phyloP scores from a whole-genome alignment of 23 tunicate genomes.

The Ascidia mentula region DNA sequence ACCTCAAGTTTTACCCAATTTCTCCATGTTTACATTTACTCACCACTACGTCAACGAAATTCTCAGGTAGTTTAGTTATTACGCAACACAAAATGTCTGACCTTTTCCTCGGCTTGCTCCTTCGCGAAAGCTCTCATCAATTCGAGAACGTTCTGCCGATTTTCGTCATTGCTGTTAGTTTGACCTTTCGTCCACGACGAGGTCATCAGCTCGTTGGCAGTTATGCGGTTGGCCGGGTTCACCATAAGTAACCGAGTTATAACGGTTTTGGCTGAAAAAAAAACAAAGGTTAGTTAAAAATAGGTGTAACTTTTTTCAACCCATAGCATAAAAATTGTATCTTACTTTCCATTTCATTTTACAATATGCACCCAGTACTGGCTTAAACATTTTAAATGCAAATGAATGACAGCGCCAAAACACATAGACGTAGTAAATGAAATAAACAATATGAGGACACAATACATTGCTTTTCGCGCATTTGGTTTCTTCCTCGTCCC shows the following conservation, averaged over 20 bases:
- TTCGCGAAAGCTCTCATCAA: conserved; percentile 83
- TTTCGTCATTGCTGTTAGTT: conserved; percentile 23
- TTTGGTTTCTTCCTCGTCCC: too few relatives aligned
- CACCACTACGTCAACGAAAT: background rate
- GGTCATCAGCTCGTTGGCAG: conserved; percentile 64
- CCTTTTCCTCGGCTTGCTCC: conserved; percentile 52
- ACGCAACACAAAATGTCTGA: too few relatives aligned
- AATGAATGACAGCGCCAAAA: too few relatives aligned
- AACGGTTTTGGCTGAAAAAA: conserved; percentile 55
- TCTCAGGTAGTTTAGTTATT: background rate
- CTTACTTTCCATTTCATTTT: too few relatives aligned
- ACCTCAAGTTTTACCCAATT: background rate
- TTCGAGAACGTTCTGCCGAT: conserved; percentile 72
- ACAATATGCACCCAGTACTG: too few relatives aligned
- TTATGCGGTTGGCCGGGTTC: conserved; percentile 83
- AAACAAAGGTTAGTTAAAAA: too few relatives aligned
- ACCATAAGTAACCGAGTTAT: conserved; percentile 49
- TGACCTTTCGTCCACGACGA: conserved; percentile 82
- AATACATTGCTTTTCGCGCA: too few relatives aligned
- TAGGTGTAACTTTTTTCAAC: too few relatives aligned
- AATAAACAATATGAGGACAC: too few relatives aligned
- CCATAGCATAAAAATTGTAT: too few relatives aligned
- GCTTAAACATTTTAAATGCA: too few relatives aligned
- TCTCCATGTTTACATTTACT: background rate
- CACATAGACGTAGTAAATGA: too few relatives aligned